These are phyloP conservation scores for Apogon hyalosoma DNA, from an alignment of 2,797 vertebrate species.

Conservation along the genomic window DNA sequence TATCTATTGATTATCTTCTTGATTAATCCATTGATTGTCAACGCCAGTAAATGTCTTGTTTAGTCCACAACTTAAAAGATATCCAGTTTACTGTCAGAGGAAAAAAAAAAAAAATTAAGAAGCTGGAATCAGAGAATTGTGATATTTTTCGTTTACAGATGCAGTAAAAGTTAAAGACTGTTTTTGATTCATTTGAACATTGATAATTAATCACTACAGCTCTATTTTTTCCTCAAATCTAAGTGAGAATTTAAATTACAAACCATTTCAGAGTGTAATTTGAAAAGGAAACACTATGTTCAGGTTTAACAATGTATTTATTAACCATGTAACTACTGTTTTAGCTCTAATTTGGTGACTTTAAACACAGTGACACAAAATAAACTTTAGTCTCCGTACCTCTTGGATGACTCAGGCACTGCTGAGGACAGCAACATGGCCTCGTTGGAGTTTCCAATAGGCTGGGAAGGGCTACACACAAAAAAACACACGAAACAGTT, in stretches of 20 bases:
- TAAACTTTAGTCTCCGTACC: conserved; percentile 76
- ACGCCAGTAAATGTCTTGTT: no score
- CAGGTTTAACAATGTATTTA: not conserved
- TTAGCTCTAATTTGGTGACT: not conserved
- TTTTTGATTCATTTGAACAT: no score
- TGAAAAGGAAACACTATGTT: not conserved
- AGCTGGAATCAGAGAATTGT: no score
- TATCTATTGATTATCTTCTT: no score
- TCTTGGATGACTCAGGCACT: conserved; percentile 87
- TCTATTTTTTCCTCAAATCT: not conserved
- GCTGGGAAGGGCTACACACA: conserved; percentile 75
- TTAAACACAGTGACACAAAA: conserved; percentile 5
- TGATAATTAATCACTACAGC: no score
- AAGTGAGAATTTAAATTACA: conserved; percentile 5
- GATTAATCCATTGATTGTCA: no score
- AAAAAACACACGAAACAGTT: conserved; percentile 35
- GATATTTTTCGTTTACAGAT: no score
- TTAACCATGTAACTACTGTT: not conserved
- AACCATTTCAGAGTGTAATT: not conserved
- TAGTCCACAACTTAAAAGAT: no score
- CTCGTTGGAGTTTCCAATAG: conserved; percentile 83
- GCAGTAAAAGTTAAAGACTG: no score
- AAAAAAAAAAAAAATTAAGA: no score
- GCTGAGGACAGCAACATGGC: conserved; percentile 86
- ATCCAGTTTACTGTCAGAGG: no score